Evolutionary conservation across 2,888 invertebrate species (phyloP), one percentile per base, ranked within the genome.

Genomic region (Lottia scabra): DNA sequence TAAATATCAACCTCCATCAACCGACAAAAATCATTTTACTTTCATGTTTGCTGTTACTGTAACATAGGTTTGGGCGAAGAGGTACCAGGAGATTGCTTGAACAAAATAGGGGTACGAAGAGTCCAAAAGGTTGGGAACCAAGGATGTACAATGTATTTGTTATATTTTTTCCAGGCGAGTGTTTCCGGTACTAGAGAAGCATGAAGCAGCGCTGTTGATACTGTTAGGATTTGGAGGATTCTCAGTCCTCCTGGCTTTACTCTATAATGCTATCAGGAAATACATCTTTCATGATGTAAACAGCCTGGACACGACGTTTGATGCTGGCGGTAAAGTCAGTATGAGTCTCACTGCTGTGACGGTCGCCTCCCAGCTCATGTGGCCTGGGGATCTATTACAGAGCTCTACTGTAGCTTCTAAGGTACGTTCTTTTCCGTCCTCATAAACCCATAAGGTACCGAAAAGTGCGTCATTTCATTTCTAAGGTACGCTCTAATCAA

Each of bases 261-360:
- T 81, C n/a, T 83, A 84, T 71, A 80, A 78, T 43, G 70, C 74
- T 43, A 82, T 84, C 63, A 69, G 83, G 38, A 77, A 76, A 16
- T 71, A 81, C 75, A 78, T 85, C 26, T 85, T 80, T 69, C 73
- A 78, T 19, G 85, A 84, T 72, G 80, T 74, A 68, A 74, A 82
- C 71, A 84, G 76, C 67, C 80, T 85, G 10, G 85, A 85, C 76
- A 78, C 81, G 43, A 79, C 84, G 16, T 85, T 85, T 62, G 85
- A 85, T 68, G 84, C 84, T 13, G 84, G 83, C 12, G 83, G 84
- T 12, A 73, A 78, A 10, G 83, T 84, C 27, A 81, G 80, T 68
- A 80, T 79, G 19, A 82, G 82, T 67, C 67, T 84, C 67, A 83
- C 84, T 5, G 83, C 83, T 0, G 83, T 83, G 1, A 84, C 84